Base-by-base conservation (phyloP, 2,113 vertebrate genomes). In the Takifugu bimaculatus region DNA sequence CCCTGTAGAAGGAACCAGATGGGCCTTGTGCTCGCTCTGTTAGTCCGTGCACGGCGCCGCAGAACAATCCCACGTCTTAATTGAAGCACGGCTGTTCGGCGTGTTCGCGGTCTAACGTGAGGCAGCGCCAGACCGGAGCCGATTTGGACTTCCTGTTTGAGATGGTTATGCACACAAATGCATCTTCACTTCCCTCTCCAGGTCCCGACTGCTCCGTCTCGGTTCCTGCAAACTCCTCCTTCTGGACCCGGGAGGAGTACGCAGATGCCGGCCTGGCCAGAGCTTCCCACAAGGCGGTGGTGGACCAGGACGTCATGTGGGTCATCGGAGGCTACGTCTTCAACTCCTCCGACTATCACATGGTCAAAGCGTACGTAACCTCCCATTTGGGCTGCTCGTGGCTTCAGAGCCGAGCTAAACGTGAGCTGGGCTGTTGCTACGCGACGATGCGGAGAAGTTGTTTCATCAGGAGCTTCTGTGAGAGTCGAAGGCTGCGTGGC, bases 271-370 rank as follows among this genome's bases (percentile, higher is more conserved):
- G 93, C 43, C 89, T 97, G 65, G 90, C 94, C 2, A 89, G 96
- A 71, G 96, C 94, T 1, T 95, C 97, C 75, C 97, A 99, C 81
- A 98, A 97, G 90, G 88, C 95, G 0, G 68, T 94, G 61, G 93
- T 96, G 84, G 90, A 93, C 49, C 90, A 92, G 70, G 91, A 90
- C 25, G 62, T 93, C 79, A 97, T 99, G 95, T 99, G 97, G 97
- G 78, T 99, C 64, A 87, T 98, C 14, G 97, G 97, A 25, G 97
- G 97, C 62, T 97, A 99, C 47, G 93, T 95, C 90, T 99, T 98
- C 90, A 98, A 98, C 85, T 86, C 94, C 71, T 94, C 95, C 2
- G 92, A 94, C 81, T 94, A 94, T 74, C 92, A 91, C 82, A 95
- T 96, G 92, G 95, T 99, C 85, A 91, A 94, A 78, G 96, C 93